phyloP scores from a whole-genome alignment of 64 coral and sea anemone species.

The Hydrozoanthus tunicans region DNA sequence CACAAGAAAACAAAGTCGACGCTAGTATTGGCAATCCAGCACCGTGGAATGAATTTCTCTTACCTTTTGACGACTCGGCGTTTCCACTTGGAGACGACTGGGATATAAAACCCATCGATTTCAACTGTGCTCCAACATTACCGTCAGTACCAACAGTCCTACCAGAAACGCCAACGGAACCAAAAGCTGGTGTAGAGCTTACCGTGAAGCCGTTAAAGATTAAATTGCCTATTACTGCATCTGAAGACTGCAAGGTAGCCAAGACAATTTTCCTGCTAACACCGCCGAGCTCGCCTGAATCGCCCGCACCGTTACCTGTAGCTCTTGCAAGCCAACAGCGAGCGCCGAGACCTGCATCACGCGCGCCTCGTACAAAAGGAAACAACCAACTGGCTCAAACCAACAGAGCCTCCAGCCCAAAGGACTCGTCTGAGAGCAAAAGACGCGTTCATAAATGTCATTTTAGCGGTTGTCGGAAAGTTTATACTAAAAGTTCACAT shows the following conservation, averaged over 20 bases:
- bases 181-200: conserved; percentile 87
- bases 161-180: conserved; percentile 89
- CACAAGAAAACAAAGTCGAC: conserved; percentile 69
- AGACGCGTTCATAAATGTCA: conserved; percentile 93
- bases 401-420: conserved; percentile 66
- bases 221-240: conserved; percentile 80
- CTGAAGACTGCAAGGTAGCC: conserved; percentile 89
- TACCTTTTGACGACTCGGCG: conserved; percentile 88
- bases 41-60: conserved; percentile 98
- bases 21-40: conserved; percentile 83
- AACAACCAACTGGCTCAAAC: conserved; percentile 59
- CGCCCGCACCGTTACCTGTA: conserved; percentile 61
- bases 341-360: conserved; percentile 64
- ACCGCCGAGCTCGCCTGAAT: conserved; percentile 97
- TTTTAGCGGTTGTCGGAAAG: conserved; percentile 98
- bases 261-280: conserved; percentile 95
- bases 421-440: conserved; percentile 92
- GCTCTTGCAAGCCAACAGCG: conserved; percentile 74
- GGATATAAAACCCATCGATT: conserved; percentile 97
- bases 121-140: conserved; percentile 76
- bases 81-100: conserved; percentile 95
- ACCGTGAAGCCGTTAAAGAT: conserved; percentile 97
- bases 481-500: conserved; percentile 99
- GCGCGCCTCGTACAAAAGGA: conserved; percentile 75
- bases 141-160: conserved; percentile 80